phyloP scores from a whole-genome alignment of 2,797 vertebrate species.

The Lepilemur ruficaudatus region DNA sequence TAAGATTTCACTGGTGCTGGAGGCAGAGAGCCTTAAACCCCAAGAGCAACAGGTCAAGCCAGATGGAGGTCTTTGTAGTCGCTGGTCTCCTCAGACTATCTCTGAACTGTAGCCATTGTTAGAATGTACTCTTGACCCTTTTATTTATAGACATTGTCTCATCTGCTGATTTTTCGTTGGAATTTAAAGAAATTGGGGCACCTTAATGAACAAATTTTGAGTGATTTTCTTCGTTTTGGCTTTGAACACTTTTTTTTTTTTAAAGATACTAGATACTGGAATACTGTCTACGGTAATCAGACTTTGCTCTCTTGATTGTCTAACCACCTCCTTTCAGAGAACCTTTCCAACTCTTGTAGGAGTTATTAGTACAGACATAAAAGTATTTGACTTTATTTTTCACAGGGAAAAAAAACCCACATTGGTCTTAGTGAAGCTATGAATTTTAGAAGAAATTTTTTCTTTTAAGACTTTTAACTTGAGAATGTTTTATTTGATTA shows the following conservation, averaged over 20 bases:
- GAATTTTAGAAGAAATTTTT: slow-evolving; percentile 20
- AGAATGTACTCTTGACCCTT: not conserved
- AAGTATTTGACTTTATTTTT: not conserved
- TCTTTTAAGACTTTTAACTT: not conserved
- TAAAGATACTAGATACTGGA: not conserved
- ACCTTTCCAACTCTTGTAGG: not conserved
- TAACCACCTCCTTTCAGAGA: not conserved
- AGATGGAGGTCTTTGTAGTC: not conserved
- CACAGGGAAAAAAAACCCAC: not conserved
- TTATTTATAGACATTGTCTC: not conserved
- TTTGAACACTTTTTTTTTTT: not conserved
- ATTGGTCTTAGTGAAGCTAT: not conserved
- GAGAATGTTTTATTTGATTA: not conserved
- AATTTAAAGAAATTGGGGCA: not conserved
- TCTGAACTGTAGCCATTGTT: not conserved
- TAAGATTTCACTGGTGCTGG: not conserved
- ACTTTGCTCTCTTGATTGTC: not conserved
- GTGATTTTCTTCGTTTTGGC: not conserved
- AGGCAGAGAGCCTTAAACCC: not conserved
- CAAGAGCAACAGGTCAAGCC: not conserved
- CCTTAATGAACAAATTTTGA: not conserved
- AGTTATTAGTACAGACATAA: not conserved
- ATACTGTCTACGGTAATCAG: not conserved
- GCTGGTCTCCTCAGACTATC: not conserved
- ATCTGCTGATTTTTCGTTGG: not conserved